These are phyloP conservation scores for Phyllostomus discolor DNA, from an alignment of 2,113 vertebrate species.

Conservation along the genomic window DNA sequence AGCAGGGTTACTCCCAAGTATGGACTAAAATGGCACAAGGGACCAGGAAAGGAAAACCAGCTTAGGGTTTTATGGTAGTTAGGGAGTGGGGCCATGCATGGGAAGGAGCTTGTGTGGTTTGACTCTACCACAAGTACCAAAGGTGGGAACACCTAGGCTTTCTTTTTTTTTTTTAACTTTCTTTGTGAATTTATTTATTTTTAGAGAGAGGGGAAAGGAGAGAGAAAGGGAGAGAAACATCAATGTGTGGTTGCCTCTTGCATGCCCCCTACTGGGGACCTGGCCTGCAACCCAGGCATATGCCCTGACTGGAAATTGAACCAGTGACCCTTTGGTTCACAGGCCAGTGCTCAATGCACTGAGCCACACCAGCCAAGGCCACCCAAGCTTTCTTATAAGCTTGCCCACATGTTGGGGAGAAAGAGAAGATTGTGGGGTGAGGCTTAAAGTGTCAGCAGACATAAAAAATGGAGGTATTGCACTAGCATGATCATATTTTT, in stretches of 20 bases:
- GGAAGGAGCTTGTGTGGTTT: neutral
- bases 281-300: no score
- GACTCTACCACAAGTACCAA: neutral
- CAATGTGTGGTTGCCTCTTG: no score
- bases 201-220: no score
- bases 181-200: no score
- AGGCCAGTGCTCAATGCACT: no score
- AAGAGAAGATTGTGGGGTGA: neutral
- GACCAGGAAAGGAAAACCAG: neutral
- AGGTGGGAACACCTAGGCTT: neutral
- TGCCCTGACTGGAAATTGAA: no score
- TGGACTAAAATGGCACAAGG: neutral
- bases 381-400: neutral
- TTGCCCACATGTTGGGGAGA: neutral
- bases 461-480: neutral
- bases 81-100: neutral
- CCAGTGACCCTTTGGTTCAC: no score
- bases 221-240: no score
- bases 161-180: neutral
- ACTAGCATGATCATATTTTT: neutral
- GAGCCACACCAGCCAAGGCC: no score
- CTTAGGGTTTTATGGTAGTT: neutral
- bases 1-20: neutral
- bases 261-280: no score
- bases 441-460: neutral